Base-by-base conservation (phyloP, 1,140 invertebrate species). In the Bradynema listronoti region DNA sequence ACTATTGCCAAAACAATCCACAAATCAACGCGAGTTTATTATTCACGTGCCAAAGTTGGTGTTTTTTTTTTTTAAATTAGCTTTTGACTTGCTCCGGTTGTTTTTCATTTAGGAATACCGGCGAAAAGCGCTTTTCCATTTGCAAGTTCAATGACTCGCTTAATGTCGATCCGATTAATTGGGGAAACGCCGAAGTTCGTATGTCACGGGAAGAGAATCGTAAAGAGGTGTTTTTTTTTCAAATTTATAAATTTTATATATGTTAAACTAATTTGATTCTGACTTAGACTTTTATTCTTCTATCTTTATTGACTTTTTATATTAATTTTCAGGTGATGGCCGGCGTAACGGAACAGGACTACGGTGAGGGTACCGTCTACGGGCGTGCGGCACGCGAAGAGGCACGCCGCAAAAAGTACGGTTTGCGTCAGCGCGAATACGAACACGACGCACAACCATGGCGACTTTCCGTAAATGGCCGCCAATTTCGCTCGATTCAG, bases 351-450 rank as follows among this genome's bases (percentile, higher is more conserved):
- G 50, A 36, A 24, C 68, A 70, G 59, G 74, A 77, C 14, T 77
- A 56, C 52, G 74, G 74, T 6, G 75, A 73, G 51, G 74, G 73
- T 1, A 60, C 58, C 2, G 75, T 72, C 41, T 77, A 76, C 49
- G 74, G 74, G 7, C 62, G 61, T 24, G 74, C 74, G 7, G 74
- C 75, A 5, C 59, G 74, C 7, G 74, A 77, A 47, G 74, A 77
- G 52, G 72, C 72, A 11, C 39, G 74, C 14, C 63, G 76, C 11
- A 77, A 77, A 56, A 78, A 73, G 22, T 77, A 62, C 41, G 74
- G 74, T 0, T 47, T 75, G 5, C 73, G 66, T 30, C 24, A 65
- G 4, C 56, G 63, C 14, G 51, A 24, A 11, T 77, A 76, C 42
- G 29, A 74, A 11, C 51, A 72, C 27, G 74, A 77, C 43, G 59